These are phyloP conservation scores for Dipodomys merriami DNA, from an alignment of 2,113 vertebrate species.

Conservation along the genomic window DNA sequence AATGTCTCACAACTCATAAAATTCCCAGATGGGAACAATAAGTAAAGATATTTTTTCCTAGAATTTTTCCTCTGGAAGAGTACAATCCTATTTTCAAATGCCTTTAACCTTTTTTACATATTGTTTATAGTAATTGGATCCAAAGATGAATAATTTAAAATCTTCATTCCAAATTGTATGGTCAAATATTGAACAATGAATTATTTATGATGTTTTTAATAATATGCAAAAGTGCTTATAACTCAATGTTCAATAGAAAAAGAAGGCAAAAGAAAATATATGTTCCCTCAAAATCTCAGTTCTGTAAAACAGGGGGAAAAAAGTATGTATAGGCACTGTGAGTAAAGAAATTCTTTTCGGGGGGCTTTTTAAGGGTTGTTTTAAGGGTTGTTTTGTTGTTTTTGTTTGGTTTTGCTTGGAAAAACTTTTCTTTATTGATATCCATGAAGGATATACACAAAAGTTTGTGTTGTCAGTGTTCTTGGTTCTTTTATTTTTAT, in stretches of 20 bases:
- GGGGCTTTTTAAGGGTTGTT: too few relatives aligned
- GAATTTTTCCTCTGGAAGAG: conserved; percentile 9
- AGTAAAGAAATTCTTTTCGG: background rate
- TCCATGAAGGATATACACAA: too few relatives aligned
- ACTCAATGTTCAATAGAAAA: conserved; percentile 23
- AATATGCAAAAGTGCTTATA: conserved; percentile 12
- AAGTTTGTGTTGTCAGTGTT: too few relatives aligned
- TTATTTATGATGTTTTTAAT: conserved; percentile 42
- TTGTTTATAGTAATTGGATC: conserved; percentile 32
- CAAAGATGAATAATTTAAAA: conserved; percentile 53
- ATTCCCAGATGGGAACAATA: background rate
- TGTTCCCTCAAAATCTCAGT: background rate
- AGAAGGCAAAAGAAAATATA: conserved; percentile 25
- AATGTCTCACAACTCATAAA: conserved; percentile 27
- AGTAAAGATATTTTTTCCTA: background rate
- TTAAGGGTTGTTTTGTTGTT: too few relatives aligned
- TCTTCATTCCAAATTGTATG: conserved; percentile 38
- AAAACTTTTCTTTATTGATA: too few relatives aligned
- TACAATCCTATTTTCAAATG: conserved; percentile 22
- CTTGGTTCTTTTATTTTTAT: too few relatives aligned
- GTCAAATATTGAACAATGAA: conserved; percentile 14
- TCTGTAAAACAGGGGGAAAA: conserved; percentile 4
- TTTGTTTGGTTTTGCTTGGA: too few relatives aligned
- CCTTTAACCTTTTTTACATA: conserved; percentile 41
- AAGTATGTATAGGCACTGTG: background rate